Conservation (phyloP, 1,140 invertebrate genomes). For the Pararge aegeria region DNA sequence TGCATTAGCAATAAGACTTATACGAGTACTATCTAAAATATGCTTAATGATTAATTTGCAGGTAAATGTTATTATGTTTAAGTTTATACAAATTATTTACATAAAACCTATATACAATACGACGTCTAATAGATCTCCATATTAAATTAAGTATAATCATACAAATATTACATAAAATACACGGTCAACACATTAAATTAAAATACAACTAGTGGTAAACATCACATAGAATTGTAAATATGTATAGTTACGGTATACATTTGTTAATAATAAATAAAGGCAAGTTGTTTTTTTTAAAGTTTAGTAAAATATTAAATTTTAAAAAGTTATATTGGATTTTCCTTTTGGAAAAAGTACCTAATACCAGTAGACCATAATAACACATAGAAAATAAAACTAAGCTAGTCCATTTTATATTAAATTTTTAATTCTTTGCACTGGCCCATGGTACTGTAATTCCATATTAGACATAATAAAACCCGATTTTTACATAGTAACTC, state of each 20-base stretch:
- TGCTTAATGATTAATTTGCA: constrained; percentile 36
- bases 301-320: no score
- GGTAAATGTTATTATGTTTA: constrained; percentile 42
- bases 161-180: constrained; percentile 32
- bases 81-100: constrained; percentile 61
- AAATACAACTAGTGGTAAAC: constrained; percentile 65
- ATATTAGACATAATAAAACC: neutral
- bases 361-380: no score
- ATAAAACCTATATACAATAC: constrained; percentile 54
- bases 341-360: no score
- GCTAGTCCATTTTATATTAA: constrained; percentile 19
- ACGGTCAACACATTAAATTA: constrained; percentile 36
- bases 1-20: constrained; percentile 31
- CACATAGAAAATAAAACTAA: constrained; percentile 10
- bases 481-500: neutral
- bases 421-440: constrained; percentile 28
- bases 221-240: constrained; percentile 35
- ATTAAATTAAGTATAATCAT: constrained; percentile 34
- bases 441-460: constrained; percentile 16
- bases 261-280: neutral
- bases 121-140: constrained; percentile 51
- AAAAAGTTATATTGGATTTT: no score
- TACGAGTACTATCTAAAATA: constrained; percentile 33
- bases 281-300: no score
- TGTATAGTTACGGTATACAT: neutral